These are phyloP conservation scores for Noctua janthe DNA, from an alignment of 2,888 invertebrate species.

Conservation along the genomic window DNA sequence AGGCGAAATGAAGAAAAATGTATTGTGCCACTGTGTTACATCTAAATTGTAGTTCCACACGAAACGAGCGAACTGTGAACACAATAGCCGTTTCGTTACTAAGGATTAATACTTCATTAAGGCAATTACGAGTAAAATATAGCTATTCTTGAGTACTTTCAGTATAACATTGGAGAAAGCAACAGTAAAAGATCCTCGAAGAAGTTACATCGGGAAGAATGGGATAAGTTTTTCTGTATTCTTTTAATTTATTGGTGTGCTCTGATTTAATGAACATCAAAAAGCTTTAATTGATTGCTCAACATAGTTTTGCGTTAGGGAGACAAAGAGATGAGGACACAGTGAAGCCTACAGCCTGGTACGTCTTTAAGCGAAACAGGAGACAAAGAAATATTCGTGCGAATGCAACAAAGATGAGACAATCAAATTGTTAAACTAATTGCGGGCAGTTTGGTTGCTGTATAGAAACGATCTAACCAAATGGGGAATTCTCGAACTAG, in stretches of 20 bases:
- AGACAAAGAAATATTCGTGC: background rate
- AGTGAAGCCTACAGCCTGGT: background rate
- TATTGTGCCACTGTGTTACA: slow-evolving; percentile 33
- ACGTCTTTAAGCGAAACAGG: background rate
- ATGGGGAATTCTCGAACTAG: background rate
- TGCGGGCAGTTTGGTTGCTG: background rate
- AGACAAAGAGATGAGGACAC: background rate
- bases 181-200: background rate
- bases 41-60: slow-evolving; percentile 47
- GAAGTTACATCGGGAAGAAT: background rate
- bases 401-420: background rate
- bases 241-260: background rate
- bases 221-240: background rate
- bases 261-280: background rate
- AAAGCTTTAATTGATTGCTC: background rate
- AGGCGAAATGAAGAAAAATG: slow-evolving; percentile 39
- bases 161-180: slow-evolving; percentile 13
- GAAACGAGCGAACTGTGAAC: slow-evolving; percentile 51
- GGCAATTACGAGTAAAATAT: slow-evolving; percentile 39
- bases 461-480: background rate
- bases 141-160: background rate
- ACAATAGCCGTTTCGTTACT: slow-evolving; percentile 47
- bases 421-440: background rate
- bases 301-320: background rate
- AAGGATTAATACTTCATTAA: slow-evolving; percentile 49